phyloP scores from a whole-genome alignment of 2,888 invertebrate genomes.

The Pachymerium ferrugineum region DNA sequence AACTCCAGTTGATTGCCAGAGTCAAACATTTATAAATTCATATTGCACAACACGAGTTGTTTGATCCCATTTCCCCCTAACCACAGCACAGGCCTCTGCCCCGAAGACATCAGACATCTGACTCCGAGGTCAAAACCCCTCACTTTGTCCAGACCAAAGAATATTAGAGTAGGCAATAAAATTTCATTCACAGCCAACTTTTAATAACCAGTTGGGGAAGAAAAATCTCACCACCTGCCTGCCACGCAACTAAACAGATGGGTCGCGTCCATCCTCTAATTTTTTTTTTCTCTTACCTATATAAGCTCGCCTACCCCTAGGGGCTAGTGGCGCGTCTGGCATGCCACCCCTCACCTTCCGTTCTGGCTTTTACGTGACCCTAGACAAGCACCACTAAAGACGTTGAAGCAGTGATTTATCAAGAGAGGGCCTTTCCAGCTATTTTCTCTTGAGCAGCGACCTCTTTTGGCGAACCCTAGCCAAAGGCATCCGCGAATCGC shows the following conservation, averaged over 20 bases:
- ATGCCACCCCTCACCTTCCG: not conserved
- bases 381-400: conserved; percentile 9
- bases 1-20: no score
- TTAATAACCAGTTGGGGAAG: conserved; percentile 10
- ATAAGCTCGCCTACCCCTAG: not conserved
- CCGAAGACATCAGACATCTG: not conserved
- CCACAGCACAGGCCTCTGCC: not conserved
- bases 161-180: conserved; percentile 2
- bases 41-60: not conserved
- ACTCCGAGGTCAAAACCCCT: conserved; percentile 9
- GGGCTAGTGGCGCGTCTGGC: not conserved
- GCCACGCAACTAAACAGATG: conserved; percentile 8
- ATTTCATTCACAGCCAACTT: not conserved
- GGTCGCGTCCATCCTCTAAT: not conserved
- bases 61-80: not conserved
- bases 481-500: not conserved
- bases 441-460: not conserved
- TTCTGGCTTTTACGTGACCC: conserved; percentile 11
- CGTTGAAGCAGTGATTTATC: conserved; percentile 14
- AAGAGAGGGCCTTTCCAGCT: not conserved
- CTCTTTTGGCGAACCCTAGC: not conserved
- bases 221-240: conserved; percentile 17
- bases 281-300: not conserved
- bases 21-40: no score
- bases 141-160: not conserved